Evolutionary conservation across 2,888 invertebrate genomes (phyloP).

Genomic region (Crioceris asparagi): DNA sequence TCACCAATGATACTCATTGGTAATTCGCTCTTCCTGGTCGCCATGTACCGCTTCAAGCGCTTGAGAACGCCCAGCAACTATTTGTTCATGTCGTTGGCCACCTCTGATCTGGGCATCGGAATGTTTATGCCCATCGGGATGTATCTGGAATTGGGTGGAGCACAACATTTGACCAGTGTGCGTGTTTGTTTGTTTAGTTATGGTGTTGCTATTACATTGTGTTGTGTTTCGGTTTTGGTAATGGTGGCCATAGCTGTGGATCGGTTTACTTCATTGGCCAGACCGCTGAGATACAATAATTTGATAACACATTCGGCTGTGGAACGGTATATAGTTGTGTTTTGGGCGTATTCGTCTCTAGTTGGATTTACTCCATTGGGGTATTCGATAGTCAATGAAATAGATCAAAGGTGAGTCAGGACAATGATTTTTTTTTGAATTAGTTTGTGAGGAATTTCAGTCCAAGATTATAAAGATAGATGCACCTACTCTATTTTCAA

Average conservation of each 20-base stretch:
- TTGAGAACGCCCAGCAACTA: slow-evolving; percentile 52
- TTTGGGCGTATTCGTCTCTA: slow-evolving; percentile 48
- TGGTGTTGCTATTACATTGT: slow-evolving; percentile 46
- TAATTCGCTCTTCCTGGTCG: slow-evolving; percentile 47
- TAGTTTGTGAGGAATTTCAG: too few species aligned
- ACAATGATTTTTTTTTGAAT: too few species aligned
- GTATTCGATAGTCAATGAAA: slow-evolving; percentile 36
- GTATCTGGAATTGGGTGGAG: slow-evolving; percentile 44
- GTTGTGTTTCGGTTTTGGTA: slow-evolving; percentile 49
- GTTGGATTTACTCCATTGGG: slow-evolving; percentile 46
- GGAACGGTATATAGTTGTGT: slow-evolving; percentile 44
- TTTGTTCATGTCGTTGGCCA: slow-evolving; percentile 48
- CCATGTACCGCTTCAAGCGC: slow-evolving; percentile 49
- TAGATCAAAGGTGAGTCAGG: slow-evolving; percentile 27
- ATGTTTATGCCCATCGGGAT: slow-evolving; percentile 49
- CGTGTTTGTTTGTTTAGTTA: slow-evolving; percentile 47
- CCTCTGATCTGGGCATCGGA: slow-evolving; percentile 49
- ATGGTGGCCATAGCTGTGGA: slow-evolving; percentile 53
- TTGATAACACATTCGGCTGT: slow-evolving; percentile 51
- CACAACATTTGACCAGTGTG: slow-evolving; percentile 36
- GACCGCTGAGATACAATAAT: slow-evolving; percentile 51
- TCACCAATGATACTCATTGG: slow-evolving; percentile 48
- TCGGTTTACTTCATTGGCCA: slow-evolving; percentile 48
- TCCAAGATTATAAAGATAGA: too few species aligned
- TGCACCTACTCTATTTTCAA: too few species aligned